Evolutionary conservation across 2,888 invertebrate genomes (phyloP), one percentile per base, ranked within the genome.

Genomic region (Rosalia funebris): DNA sequence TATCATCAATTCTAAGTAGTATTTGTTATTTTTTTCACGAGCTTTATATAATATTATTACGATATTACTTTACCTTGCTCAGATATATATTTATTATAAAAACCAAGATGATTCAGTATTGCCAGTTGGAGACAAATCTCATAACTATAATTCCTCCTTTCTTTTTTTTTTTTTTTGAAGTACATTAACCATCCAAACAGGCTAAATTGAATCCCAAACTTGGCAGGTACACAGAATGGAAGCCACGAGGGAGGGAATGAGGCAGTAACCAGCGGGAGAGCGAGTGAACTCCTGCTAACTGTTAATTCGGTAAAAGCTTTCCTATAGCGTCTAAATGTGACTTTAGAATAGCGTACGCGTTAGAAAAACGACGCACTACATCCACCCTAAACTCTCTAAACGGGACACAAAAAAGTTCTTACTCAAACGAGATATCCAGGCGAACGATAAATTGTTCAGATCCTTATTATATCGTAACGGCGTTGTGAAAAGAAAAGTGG

Each of bases 251-350:
- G 59, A 37, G 15, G 20, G 32, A 15, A 37, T 10, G 60, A 57
- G 58, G 41, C 46, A 42, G 62, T 57, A 64, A 57, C 50, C 58
- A 46, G 56, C 59, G 60, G 57, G 55, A 60, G 57, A 52, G 60
- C 58, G 58, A 53, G 58, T 53, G 63, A 66, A 62, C 61, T 63
- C 63, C 62, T 52, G 58, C 65, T 70, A 75, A 77, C 77, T 78
- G 79, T 79, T 79, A 79, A 79, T 79, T 79, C 79, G 75, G 79
- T 79, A 79, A 79, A 79, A 79, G 79, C 78, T 79, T 79, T 79
- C 76, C 76, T 76, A 78, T 78, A 71, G 76, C 74, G 65, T 70
- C 75, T 76, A 76, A 77, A 77, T 77, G 76, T 69, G 75, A 75
- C 75, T 75, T 69, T 68, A 69, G 72, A 74, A 74, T 72, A 70